phyloP scores from a whole-genome alignment of 2,888 invertebrate genomes.

The Drosophila prolongata region DNA sequence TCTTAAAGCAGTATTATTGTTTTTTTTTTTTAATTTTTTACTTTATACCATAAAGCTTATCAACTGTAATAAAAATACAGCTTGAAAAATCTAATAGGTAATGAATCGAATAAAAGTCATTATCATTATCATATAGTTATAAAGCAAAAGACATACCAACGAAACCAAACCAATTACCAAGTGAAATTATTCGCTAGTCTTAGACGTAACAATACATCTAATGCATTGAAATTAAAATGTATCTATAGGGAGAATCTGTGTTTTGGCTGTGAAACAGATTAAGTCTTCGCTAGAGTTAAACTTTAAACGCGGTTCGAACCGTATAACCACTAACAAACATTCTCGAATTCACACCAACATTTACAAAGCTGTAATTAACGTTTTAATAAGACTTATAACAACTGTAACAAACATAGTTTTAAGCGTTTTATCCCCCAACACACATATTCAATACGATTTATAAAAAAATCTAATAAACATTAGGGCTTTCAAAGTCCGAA shows the following conservation, averaged over 20 bases:
- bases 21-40: not conserved
- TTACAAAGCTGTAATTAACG: constrained; percentile 56
- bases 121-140: constrained; percentile 33
- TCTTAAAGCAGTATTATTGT: not conserved
- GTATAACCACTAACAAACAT: constrained; percentile 25
- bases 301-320: constrained; percentile 29
- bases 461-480: constrained; percentile 60
- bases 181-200: constrained; percentile 56
- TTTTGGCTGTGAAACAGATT: constrained; percentile 85
- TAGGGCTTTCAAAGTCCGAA: constrained; percentile 63
- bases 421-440: constrained; percentile 63
- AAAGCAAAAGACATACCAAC: constrained; percentile 17
- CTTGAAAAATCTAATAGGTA: not conserved
- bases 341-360: constrained; percentile 14
- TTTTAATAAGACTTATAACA: constrained; percentile 69
- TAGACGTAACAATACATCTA: constrained; percentile 37
- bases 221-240: constrained; percentile 15
- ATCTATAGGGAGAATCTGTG: constrained; percentile 79
- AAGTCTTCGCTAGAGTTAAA: constrained; percentile 69
- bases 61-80: not conserved
- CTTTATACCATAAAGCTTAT: not conserved
- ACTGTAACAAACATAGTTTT: constrained; percentile 39
- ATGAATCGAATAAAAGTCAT: not conserved
- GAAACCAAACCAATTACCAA: constrained; percentile 17
- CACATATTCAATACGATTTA: constrained; percentile 47